Evolutionary conservation across 2,113 vertebrate species (phyloP), one percentile per base, ranked within the genome.

Genomic region (Globicephala melas): DNA sequence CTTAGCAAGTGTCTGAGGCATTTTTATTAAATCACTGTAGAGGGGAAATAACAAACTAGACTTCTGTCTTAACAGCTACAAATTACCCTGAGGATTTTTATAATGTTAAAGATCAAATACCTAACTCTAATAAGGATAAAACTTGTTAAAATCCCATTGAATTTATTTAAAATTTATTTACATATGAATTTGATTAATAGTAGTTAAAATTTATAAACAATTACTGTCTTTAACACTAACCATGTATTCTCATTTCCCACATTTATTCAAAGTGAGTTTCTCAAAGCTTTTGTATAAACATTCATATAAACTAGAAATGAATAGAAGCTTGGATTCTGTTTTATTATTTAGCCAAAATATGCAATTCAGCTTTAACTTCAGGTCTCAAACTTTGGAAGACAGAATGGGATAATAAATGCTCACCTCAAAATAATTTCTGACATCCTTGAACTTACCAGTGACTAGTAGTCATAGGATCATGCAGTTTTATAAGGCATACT

Each of bases 81-180:
- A 26, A 82, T 87, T 87, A 71, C 74, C 47, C 38, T 84, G 38
- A 88, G 11, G 36, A 88, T 91, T 79, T 96, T 93, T 79, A 33
- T 62, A 67, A 36, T 77, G 28, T 76, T 93, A 91, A 95, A 91
- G 68, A 91, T 93, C 33, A 91, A 91, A 60, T 65, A 70, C 11
- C n/a, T 93, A 76, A 95, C 25, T 83, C 12, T 95, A 88, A 84
- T 18, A 53, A 25, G 62, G 55, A 36, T 93, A 67, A 84, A 91
- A 87, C 38, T 95, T 93, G 50, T 91, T 60, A 74, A 93, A 95
- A 94, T 13, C 8, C 47, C 33, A 77, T n/a, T 94, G 38, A 93
- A 91, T 89, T 93, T 6, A 84, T 73, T 94, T 65, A 18, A 83
- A 87, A 38, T 88, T 90, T 9, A 88, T 94, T 95, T 88, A 83